Evolutionary conservation across 2,888 invertebrate genomes (phyloP).

Genomic region (Rhingia campestris): DNA sequence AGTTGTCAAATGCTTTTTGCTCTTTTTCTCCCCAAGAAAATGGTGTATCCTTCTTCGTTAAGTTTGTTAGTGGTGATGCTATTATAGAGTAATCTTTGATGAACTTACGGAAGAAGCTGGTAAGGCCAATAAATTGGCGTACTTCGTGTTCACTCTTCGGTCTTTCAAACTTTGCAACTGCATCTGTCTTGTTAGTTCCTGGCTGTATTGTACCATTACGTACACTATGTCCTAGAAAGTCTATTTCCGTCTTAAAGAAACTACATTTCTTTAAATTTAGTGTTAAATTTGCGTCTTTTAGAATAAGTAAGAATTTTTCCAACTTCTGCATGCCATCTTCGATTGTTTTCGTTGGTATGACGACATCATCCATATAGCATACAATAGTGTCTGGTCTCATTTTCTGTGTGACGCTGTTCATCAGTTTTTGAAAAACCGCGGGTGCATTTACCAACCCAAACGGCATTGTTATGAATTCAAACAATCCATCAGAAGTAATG

Average conservation of each 20-base stretch:
- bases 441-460: constrained; percentile 6
- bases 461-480: constrained; percentile 5
- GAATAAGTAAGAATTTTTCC: neutral
- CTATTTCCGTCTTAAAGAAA: constrained; percentile 13
- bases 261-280: constrained; percentile 1
- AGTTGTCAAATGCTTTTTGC: neutral
- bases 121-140: constrained; percentile 12
- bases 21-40: constrained; percentile 5
- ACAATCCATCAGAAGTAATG: constrained; percentile 3
- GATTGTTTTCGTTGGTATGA: constrained; percentile 4
- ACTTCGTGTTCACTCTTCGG: constrained; percentile 22
- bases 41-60: neutral
- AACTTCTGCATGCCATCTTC: constrained; percentile 12
- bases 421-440: constrained; percentile 13
- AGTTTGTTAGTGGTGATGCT: constrained; percentile 12
- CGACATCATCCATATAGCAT: constrained; percentile 22
- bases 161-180: neutral
- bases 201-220: constrained; percentile 4
- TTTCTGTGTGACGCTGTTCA: neutral
- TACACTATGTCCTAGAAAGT: constrained; percentile 10
- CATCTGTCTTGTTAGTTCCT: neutral
- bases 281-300: neutral
- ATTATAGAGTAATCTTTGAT: constrained; percentile 15
- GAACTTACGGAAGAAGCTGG: constrained; percentile 25
- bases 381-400: constrained; percentile 2